Percentiles rank a stretch among this genome's conserved stretches.
These are phyloP conservation scores for Pica pica DNA, from an alignment of 2,113 vertebrate species.

Conservation along the genomic window DNA sequence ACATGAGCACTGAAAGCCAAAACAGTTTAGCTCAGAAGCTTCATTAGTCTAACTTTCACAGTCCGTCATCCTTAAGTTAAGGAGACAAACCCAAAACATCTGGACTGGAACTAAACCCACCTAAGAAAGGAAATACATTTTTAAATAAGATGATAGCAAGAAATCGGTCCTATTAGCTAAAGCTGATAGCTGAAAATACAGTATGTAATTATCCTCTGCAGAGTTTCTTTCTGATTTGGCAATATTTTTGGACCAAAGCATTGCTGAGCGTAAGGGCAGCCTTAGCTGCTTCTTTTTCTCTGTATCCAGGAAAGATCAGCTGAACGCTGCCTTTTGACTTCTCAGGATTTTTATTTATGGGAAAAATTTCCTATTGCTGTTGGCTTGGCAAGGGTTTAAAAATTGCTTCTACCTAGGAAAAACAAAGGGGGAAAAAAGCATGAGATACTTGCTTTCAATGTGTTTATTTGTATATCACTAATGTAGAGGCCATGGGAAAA, in stretches of 20 bases:
- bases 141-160: not conserved
- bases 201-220: not conserved
- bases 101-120: not conserved
- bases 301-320: not conserved
- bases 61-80: not conserved
- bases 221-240: not conserved
- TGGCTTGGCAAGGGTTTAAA: not conserved
- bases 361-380: not conserved
- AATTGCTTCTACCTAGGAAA: not conserved
- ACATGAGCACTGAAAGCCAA: not conserved
- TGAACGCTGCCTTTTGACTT: not conserved
- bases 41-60: not conserved
- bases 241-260: not conserved
- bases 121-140: not conserved
- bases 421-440: not conserved
- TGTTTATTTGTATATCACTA: not conserved
- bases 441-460: not conserved
- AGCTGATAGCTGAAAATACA: not conserved
- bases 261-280: not conserved
- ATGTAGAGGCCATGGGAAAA: not conserved
- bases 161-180: not conserved
- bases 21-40: not conserved
- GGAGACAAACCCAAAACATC: not conserved
- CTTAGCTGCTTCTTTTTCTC: not conserved
- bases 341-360: not conserved